Conservation (phyloP, 2,113 vertebrate species). For the Manacus vitellinus region DNA sequence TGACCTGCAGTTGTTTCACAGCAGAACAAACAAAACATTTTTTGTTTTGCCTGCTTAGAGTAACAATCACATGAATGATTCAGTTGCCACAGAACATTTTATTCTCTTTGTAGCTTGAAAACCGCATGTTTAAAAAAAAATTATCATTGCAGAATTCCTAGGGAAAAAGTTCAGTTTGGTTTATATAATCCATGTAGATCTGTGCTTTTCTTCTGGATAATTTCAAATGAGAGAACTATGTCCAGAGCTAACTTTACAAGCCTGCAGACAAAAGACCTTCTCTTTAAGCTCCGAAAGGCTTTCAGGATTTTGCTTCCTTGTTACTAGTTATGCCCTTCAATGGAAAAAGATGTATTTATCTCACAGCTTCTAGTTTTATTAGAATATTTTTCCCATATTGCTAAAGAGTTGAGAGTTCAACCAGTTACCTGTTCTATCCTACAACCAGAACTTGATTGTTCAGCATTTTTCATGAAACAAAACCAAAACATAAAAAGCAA, state of each 20-base stretch:
- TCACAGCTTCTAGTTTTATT: not conserved
- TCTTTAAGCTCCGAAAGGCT: not conserved
- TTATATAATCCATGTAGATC: not conserved
- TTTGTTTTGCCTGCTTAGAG: slow-evolving; percentile 37
- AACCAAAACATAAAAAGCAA: not conserved
- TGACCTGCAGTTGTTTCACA: slow-evolving; percentile 34
- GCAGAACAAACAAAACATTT: slow-evolving; percentile 47
- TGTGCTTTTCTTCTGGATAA: not conserved
- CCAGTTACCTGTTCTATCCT: not conserved
- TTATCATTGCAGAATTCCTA: not conserved
- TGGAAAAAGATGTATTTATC: not conserved
- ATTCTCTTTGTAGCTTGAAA: slow-evolving; percentile 30
- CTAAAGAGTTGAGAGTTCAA: not conserved
- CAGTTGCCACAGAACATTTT: slow-evolving; percentile 2
- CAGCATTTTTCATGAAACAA: not conserved
- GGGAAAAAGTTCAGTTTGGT: not conserved
- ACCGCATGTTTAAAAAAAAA: not conserved
- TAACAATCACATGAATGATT: slow-evolving; percentile 16
- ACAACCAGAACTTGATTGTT: not conserved
- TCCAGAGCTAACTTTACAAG: not conserved
- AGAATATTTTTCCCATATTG: not conserved
- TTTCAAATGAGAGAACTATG: not conserved
- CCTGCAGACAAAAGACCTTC: not conserved
- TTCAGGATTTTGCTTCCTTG: not conserved
- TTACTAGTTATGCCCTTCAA: not conserved